Evolutionary conservation across 2,888 invertebrate genomes (phyloP), one percentile per base, ranked within the genome.

Genomic region (Homarus gammarus): DNA sequence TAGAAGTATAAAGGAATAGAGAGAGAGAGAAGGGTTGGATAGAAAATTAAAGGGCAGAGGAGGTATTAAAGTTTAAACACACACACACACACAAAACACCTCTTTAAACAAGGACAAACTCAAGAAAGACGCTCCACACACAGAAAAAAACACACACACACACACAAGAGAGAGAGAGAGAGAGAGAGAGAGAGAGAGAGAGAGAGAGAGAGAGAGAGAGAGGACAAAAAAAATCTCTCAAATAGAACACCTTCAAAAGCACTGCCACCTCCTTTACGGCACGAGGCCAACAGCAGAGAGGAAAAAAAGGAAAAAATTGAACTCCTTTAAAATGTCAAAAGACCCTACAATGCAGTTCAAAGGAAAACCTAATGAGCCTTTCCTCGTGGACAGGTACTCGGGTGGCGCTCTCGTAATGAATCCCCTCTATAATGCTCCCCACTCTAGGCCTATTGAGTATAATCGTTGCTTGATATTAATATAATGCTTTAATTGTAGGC

Each of bases 341-440:
- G 70, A 40, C 70, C 70, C 31, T 49, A 70, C 68, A 70, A 49
- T 83, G 82, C 70, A 70, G 68, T 44, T 83, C 82, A 83, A 83
- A 83, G 82, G 82, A 18, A 49, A 49, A 44, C 18, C 82, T 83
- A 83, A 83, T 83, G 82, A 83, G 70, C 33, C 70, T 49, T 83
- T 33, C 68, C 38, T 44, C 49, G 70, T 38, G 70, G 49, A n/a
- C 1, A 44, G 31, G 75, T 44, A 27, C 75, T 44, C 44, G 44
- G 44, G 27, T 8, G 3, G 6, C 27, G n/a, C 27, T 27, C 10
- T 27, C 64, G 56, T 56, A 56, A 56, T 56, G 56, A 56, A 18
- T 3, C 56, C 56, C 3, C 44, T 44, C 10, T 44, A 10, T 44
- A 44, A 10, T 44, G 44, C 44, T 10, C 6, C 10, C 44, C 44